phyloP scores from a whole-genome alignment of 2,797 vertebrate genomes.

The Mergus octosetaceus region DNA sequence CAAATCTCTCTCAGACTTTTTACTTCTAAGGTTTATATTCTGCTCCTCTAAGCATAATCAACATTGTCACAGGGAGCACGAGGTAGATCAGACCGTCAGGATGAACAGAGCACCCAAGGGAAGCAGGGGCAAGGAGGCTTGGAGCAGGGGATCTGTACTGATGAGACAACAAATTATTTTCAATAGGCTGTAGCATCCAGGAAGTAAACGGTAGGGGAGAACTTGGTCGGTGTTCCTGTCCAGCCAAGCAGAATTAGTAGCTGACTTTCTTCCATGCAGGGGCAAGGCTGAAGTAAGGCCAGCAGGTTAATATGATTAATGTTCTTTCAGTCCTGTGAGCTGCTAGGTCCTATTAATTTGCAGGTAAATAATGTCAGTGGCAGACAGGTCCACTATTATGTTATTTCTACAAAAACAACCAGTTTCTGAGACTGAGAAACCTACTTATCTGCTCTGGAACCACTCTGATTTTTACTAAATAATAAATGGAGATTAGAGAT shows the following conservation, averaged over 20 bases:
- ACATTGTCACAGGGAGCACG: fast-evolving
- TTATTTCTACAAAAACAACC: neutral
- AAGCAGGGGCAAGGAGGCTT: neutral
- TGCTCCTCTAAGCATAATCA: fast-evolving
- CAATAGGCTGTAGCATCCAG: neutral
- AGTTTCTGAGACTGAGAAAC: neutral
- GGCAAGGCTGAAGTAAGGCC: neutral
- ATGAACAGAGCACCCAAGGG: neutral
- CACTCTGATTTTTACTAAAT: neutral
- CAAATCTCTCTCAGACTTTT: neutral
- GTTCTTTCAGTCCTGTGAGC: neutral
- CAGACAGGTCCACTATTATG: neutral
- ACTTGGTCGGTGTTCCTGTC: neutral
- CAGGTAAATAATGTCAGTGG: neutral
- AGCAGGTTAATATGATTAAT: neutral
- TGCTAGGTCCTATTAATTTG: neutral
- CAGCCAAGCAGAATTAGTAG: neutral
- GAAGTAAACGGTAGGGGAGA: neutral
- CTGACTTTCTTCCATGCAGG: neutral
- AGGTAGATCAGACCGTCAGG: neutral
- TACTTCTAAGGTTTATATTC: neutral
- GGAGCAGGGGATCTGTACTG: neutral
- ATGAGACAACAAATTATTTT: neutral
- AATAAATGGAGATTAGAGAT: neutral
- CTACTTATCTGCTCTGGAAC: neutral